Conservation (phyloP, 2,113 vertebrate species). For the Macheiramphus alcinus region DNA sequence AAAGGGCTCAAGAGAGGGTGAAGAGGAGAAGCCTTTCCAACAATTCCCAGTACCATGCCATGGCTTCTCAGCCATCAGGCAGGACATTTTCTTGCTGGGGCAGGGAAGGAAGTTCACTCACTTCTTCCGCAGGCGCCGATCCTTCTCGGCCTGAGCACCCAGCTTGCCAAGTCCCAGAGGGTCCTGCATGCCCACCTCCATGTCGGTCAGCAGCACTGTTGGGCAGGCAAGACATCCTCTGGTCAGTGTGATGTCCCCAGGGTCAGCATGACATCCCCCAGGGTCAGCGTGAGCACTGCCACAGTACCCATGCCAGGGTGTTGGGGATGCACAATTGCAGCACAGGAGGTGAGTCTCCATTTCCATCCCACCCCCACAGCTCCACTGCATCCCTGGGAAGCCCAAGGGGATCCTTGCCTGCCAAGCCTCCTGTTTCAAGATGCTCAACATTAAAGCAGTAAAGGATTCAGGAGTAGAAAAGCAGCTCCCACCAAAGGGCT, state of each 20-base stretch:
- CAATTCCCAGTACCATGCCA: not conserved
- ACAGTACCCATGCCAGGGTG: not conserved
- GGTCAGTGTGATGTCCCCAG: not conserved
- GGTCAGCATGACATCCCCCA: not conserved
- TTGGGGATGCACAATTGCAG: not conserved
- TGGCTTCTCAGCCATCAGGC: not conserved
- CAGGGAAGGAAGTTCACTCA: slow-evolving; percentile 58
- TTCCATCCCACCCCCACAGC: not conserved
- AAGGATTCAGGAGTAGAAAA: not conserved
- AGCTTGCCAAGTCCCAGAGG: slow-evolving; percentile 89
- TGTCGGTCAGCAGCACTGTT: slow-evolving; percentile 75
- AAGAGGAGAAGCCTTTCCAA: not conserved
- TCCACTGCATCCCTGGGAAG: not conserved
- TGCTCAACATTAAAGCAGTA: not conserved
- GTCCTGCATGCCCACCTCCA: slow-evolving; percentile 88
- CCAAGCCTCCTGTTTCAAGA: not conserved
- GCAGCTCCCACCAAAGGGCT: not conserved
- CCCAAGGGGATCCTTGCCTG: not conserved
- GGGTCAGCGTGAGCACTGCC: not conserved
- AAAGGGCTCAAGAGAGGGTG: not conserved
- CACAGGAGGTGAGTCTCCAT: not conserved
- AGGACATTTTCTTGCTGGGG: not conserved
- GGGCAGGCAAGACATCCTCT: not conserved
- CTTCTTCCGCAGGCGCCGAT: slow-evolving; percentile 94
- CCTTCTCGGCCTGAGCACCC: slow-evolving; percentile 93